Percentiles rank a stretch among this genome's conserved stretches.
Evolutionary conservation across 2,797 vertebrate genomes (phyloP).

Genomic region (Sebastolobus alascanus): DNA sequence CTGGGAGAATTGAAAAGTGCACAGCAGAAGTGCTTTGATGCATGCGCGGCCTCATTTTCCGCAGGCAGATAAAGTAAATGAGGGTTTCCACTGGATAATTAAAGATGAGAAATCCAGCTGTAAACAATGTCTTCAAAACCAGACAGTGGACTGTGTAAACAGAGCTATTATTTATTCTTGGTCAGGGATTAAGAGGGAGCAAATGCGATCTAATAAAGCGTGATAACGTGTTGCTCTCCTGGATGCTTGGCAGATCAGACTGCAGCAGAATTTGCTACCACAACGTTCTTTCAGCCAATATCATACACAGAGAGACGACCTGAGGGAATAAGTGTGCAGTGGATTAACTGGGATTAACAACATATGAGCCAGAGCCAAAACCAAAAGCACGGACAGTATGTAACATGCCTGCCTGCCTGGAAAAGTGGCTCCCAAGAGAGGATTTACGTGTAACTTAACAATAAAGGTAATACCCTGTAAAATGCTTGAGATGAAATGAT

Average conservation of each 20-base stretch:
- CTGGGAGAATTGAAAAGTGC: constrained; percentile 60
- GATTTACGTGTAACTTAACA: constrained; percentile 33
- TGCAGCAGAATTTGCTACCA: constrained; percentile 15
- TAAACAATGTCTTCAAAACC: constrained; percentile 62
- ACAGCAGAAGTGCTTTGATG: constrained; percentile 60
- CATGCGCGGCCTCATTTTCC: constrained; percentile 58
- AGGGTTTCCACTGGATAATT: constrained; percentile 66
- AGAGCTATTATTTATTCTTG: constrained; percentile 35
- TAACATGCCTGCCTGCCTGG: not conserved
- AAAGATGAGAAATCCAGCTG: constrained; percentile 61
- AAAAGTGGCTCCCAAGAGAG: constrained; percentile 14
- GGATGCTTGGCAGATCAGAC: constrained; percentile 18
- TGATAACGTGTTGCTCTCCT: constrained; percentile 28
- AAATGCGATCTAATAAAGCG: constrained; percentile 32
- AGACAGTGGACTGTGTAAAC: constrained; percentile 20
- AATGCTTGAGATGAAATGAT: constrained; percentile 42
- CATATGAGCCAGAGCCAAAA: constrained; percentile 4
- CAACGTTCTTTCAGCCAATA: constrained; percentile 25
- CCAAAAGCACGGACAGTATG: not conserved
- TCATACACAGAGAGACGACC: constrained; percentile 6
- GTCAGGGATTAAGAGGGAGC: constrained; percentile 48
- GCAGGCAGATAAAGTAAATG: constrained; percentile 66
- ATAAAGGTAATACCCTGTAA: constrained; percentile 36
- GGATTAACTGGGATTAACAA: constrained; percentile 47
- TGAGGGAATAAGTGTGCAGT: constrained; percentile 11